These are phyloP conservation scores for Cheilosia vernalis DNA, from an alignment of 2,888 invertebrate species.

Conservation along the genomic window DNA sequence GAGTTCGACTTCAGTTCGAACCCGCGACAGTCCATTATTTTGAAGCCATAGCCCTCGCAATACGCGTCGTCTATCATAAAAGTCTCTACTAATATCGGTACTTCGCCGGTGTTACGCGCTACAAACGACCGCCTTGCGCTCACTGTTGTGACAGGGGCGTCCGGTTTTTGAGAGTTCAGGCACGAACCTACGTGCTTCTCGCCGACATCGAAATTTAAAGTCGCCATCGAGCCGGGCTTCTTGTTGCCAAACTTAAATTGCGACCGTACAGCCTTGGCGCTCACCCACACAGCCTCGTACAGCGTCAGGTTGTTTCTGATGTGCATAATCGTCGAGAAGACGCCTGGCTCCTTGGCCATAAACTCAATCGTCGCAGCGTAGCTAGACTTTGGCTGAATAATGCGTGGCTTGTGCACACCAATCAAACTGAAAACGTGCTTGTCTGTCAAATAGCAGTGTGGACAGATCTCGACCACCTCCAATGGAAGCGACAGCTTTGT, in stretches of 20 bases:
- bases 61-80: conserved; percentile 87
- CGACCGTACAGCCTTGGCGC: conserved; percentile 93
- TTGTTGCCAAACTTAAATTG: conserved; percentile 94
- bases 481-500: conserved; percentile 80
- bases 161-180: conserved; percentile 78
- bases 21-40: conserved; percentile 89
- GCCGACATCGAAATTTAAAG: conserved; percentile 91
- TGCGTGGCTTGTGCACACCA: conserved; percentile 77
- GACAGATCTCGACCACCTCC: conserved; percentile 81
- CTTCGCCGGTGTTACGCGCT: conserved; percentile 94
- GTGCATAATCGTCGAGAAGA: conserved; percentile 82
- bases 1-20: conserved; percentile 89
- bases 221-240: conserved; percentile 89
- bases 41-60: conserved; percentile 92
- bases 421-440: conserved; percentile 80
- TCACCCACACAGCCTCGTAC: conserved; percentile 92
- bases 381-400: conserved; percentile 79
- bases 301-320: conserved; percentile 96
- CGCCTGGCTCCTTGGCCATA: conserved; percentile 79
- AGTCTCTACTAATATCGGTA: conserved; percentile 90
- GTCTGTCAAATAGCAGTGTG: conserved; percentile 81
- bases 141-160: conserved; percentile 79
- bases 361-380: conserved; percentile 80
- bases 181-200: conserved; percentile 86
- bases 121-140: conserved; percentile 92